A percentile compares a stretch with the other conserved stretches of the same genome.
Evolutionary conservation across 2,888 invertebrate genomes (phyloP).

Genomic region (Tupiocoris notatus): DNA sequence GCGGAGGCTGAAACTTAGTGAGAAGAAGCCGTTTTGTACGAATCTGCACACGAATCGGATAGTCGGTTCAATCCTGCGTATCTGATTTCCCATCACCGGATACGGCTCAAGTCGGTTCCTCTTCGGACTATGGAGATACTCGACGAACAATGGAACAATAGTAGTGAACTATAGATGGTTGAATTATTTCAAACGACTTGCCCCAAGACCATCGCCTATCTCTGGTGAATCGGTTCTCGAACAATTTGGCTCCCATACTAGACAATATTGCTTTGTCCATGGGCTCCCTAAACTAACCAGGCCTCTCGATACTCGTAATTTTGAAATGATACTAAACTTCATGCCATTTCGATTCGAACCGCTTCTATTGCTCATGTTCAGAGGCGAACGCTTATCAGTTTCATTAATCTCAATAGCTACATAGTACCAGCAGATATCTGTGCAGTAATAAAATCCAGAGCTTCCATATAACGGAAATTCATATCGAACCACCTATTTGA

Average conservation of each 20-base stretch:
- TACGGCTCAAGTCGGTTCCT: too few species aligned
- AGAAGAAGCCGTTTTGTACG: too few species aligned
- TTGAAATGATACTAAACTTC: neutral
- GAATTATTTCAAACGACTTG: neutral
- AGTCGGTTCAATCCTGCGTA: too few species aligned
- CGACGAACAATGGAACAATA: too few species aligned
- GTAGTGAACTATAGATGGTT: neutral
- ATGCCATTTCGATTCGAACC: conserved; percentile 15
- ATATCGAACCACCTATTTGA: too few species aligned
- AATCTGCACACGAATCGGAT: too few species aligned
- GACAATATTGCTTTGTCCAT: neutral
- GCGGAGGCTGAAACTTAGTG: too few species aligned
- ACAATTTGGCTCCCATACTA: neutral
- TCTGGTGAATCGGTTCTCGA: neutral
- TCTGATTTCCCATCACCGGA: too few species aligned
- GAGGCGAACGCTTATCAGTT: conserved; percentile 5
- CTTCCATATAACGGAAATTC: too few species aligned
- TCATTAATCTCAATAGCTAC: conserved; percentile 27
- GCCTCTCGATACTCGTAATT: conserved; percentile 15
- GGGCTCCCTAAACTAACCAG: neutral
- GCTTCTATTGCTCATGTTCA: neutral
- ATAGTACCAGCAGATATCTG: too few species aligned
- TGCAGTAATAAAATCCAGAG: too few species aligned
- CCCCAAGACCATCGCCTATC: neutral
- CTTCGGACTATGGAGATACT: too few species aligned